These are phyloP conservation scores for Uria lomvia DNA, from an alignment of 2,113 vertebrate species.

Conservation along the genomic window DNA sequence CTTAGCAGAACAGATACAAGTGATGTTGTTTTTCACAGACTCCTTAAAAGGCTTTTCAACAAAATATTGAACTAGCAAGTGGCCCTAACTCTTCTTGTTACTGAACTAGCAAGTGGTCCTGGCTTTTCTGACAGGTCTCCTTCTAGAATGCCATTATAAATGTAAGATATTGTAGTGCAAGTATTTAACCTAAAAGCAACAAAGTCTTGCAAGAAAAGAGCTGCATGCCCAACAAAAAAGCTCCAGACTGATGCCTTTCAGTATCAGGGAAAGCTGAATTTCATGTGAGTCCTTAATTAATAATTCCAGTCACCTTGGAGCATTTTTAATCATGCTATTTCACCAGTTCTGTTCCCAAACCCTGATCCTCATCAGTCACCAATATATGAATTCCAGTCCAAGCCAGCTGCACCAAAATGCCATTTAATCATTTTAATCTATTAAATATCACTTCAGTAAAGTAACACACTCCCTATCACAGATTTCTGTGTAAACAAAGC, in stretches of 20 bases:
- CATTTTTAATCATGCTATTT: background rate
- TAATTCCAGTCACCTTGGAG: background rate
- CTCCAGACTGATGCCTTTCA: background rate
- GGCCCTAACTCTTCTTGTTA: background rate
- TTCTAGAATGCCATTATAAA: background rate
- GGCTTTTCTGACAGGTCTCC: background rate
- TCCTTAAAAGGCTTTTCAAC: background rate
- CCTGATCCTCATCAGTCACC: background rate
- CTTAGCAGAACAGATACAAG: background rate
- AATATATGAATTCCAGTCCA: background rate
- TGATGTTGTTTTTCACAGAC: background rate
- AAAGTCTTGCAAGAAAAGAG: background rate
- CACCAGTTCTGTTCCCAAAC: background rate
- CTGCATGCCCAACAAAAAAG: background rate
- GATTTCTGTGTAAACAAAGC: background rate
- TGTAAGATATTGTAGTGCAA: background rate
- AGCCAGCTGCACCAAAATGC: background rate
- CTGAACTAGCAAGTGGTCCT: background rate
- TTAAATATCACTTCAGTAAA: background rate
- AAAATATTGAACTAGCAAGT: background rate
- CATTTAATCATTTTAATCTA: background rate
- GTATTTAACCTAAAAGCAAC: background rate
- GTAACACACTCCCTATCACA: accelerated
- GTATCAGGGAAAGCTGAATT: background rate
- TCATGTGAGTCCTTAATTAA: background rate